A percentile compares a stretch with the other conserved stretches of the same genome.
Evolutionary conservation across 1,140 invertebrate genomes (phyloP).

Genomic region (Dendrolimus kikuchii): DNA sequence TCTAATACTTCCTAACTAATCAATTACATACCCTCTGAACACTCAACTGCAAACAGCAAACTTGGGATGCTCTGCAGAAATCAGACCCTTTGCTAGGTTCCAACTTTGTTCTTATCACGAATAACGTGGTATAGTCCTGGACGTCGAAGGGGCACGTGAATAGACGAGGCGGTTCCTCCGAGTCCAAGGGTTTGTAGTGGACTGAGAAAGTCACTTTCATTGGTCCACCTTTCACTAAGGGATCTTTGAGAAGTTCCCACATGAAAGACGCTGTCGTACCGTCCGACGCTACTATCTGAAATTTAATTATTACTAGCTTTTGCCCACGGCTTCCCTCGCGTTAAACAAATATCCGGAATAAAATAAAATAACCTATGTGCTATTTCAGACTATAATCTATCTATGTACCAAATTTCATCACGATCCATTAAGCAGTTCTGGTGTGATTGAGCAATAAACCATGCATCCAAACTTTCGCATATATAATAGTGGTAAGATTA

Average conservation of each 20-base stretch:
- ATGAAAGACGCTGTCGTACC: conserved; percentile 85
- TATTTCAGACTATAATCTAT: no score
- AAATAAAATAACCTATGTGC: no score
- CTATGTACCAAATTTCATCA: no score
- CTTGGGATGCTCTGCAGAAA: conserved; percentile 89
- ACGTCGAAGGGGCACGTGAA: conserved; percentile 75
- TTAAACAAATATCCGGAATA: no score
- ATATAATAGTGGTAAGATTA: no score
- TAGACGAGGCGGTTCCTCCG: conserved; percentile 62
- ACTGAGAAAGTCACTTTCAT: conserved; percentile 82
- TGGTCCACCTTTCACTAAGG: conserved; percentile 70
- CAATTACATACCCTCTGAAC: conserved; percentile 50
- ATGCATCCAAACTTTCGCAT: no score
- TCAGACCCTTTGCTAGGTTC: conserved; percentile 87
- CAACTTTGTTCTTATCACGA: conserved; percentile 85
- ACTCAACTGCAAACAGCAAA: conserved; percentile 87
- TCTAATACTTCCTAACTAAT: not conserved
- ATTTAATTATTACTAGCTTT: conserved; percentile 5
- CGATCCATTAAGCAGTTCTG: no score
- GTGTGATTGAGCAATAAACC: no score
- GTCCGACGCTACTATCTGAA: conserved; percentile 66
- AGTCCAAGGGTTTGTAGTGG: conserved; percentile 74
- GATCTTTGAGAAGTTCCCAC: conserved; percentile 84
- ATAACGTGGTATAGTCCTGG: conserved; percentile 82
- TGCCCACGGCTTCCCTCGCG: no score